phyloP scores from a whole-genome alignment of 2,888 invertebrate species.

The Neoascia interrupta region DNA sequence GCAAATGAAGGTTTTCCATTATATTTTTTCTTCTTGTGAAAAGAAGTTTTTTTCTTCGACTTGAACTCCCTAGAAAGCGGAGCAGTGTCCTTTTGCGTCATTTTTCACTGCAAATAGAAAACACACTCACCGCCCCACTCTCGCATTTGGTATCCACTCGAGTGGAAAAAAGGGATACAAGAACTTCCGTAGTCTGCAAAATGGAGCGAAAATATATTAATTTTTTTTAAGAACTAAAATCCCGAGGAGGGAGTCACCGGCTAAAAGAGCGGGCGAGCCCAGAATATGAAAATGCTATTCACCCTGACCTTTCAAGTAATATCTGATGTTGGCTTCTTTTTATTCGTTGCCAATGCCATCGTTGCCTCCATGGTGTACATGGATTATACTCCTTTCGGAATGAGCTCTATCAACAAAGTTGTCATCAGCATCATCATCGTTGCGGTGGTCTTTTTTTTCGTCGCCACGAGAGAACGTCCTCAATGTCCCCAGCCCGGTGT shows the following conservation, averaged over 20 bases:
- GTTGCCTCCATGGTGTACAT: too few species aligned
- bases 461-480: background rate
- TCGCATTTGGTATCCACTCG: slow-evolving; percentile 1
- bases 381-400: slow-evolving; percentile 41
- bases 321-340: slow-evolving; percentile 39
- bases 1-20: slow-evolving; percentile 64
- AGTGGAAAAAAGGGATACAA: slow-evolving; percentile 56
- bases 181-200: slow-evolving; percentile 48
- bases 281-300: slow-evolving; percentile 58
- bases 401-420: slow-evolving; percentile 48
- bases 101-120: slow-evolving; percentile 55
- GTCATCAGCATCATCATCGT: slow-evolving; percentile 48
- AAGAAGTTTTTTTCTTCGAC: background rate
- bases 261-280: slow-evolving; percentile 31
- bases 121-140: background rate
- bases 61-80: slow-evolving; percentile 6
- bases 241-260: slow-evolving; percentile 1
- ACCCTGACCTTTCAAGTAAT: slow-evolving; percentile 63
- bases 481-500: background rate
- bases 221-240: slow-evolving; percentile 45
- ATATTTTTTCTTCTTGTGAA: slow-evolving; percentile 9
- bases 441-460: too few species aligned
- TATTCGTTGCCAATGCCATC: background rate
- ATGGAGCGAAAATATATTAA: slow-evolving; percentile 38
- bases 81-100: slow-evolving; percentile 58